Conservation (phyloP, 2,797 vertebrate species). For the Momotus momota region DNA sequence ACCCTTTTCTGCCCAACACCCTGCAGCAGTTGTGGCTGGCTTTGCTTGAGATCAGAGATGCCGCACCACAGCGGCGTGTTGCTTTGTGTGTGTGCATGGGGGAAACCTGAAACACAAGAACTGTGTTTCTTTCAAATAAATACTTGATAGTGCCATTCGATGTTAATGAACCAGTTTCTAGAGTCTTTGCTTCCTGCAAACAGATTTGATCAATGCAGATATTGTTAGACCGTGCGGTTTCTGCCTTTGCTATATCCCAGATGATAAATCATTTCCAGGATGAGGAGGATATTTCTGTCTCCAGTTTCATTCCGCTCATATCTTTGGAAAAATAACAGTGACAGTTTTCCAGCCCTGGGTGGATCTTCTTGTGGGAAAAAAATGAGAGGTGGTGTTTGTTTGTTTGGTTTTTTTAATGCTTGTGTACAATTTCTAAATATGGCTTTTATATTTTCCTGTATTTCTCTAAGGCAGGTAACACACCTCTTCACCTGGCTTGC, state of each 20-base stretch:
- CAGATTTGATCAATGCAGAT: neutral
- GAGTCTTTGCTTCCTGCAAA: neutral
- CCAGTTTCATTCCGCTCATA: neutral
- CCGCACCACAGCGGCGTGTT: fast-evolving
- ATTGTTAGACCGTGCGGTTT: neutral
- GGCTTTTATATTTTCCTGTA: slow-evolving; percentile 46
- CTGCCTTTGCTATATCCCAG: neutral
- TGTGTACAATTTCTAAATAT: neutral
- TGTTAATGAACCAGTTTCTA: neutral
- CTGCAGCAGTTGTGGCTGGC: fast-evolving
- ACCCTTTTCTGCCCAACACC: neutral
- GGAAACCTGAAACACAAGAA: neutral
- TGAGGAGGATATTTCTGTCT: neutral
- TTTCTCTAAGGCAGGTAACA: slow-evolving; percentile 91
- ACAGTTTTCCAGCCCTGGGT: neutral
- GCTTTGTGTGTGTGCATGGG: neutral
- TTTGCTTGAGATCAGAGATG: neutral
- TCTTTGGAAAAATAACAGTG: neutral
- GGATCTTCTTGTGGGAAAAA: neutral
- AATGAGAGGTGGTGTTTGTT: neutral
- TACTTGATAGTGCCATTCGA: neutral
- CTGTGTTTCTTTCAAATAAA: neutral
- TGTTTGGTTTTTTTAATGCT: neutral
- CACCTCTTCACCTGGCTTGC: slow-evolving; percentile 93
- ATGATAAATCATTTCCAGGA: neutral